These are phyloP conservation scores for Chaetogeoica ovagalla DNA, from an alignment of 2,888 invertebrate species.

Conservation along the genomic window DNA sequence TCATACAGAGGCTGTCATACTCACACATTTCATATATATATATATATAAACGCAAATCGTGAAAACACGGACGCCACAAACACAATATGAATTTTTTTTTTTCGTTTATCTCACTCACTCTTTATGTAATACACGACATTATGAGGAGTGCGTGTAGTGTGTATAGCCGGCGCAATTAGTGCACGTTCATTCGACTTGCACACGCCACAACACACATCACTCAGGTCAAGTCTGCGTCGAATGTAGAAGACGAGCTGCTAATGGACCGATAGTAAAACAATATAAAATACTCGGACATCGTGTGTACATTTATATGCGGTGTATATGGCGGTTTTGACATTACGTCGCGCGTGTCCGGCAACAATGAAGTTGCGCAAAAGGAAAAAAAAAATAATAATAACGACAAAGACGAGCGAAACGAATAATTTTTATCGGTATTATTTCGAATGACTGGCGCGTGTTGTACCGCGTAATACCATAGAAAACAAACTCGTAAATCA, in stretches of 20 bases:
- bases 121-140: too few species aligned
- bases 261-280: conserved; percentile 4
- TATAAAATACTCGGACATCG: background rate
- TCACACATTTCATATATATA: too few species aligned
- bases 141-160: too few species aligned
- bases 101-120: too few species aligned
- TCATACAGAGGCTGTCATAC: too few species aligned
- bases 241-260: background rate
- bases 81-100: too few species aligned
- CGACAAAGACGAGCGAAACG: background rate
- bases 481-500: too few species aligned
- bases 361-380: conserved; percentile 39
- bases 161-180: background rate
- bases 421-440: background rate
- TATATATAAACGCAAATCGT: too few species aligned
- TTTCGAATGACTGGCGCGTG: too few species aligned
- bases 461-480: too few species aligned
- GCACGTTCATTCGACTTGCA: background rate
- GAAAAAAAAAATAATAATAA: background rate
- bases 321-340: conserved; percentile 13
- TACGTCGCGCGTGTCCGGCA: background rate
- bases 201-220: background rate
- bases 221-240: background rate
- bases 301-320: background rate
- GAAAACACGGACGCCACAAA: too few species aligned